Percentiles rank a stretch among this genome's conserved stretches.
Conservation (phyloP, 2,113 vertebrate genomes). For the Dascyllus trimaculatus region DNA sequence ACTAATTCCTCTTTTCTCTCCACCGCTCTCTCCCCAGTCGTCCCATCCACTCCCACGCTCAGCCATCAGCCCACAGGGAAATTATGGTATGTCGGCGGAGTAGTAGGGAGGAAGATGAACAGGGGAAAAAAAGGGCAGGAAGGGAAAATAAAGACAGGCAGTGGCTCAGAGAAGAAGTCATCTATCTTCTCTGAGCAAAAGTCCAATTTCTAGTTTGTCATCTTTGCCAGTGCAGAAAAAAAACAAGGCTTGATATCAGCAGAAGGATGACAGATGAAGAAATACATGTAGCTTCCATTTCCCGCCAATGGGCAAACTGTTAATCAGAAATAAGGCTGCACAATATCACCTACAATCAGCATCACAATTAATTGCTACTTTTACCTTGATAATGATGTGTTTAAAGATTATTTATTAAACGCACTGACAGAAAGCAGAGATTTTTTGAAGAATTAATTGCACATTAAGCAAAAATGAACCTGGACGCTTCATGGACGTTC, state of each 20-base stretch:
- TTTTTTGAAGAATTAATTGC: too few species aligned
- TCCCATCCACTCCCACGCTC: constrained; percentile 17
- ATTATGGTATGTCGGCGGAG: constrained; percentile 48
- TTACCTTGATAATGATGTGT: too few species aligned
- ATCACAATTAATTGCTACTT: too few species aligned
- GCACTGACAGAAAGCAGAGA: too few species aligned
- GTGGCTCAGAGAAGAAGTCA: constrained; percentile 13
- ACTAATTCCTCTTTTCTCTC: neutral
- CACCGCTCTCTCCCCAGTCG: neutral
- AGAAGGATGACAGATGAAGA: constrained; percentile 7
- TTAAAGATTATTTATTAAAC: too few species aligned
- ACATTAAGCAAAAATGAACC: too few species aligned
- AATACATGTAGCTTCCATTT: neutral
- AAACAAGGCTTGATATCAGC: neutral
- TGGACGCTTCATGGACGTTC: too few species aligned
- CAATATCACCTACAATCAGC: too few species aligned
- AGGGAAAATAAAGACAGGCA: constrained; percentile 12
- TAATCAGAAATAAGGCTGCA: too few species aligned
- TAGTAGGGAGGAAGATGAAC: constrained; percentile 12
- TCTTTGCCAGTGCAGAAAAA: constrained; percentile 14
- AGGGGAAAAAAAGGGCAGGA: neutral
- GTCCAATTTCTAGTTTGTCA: constrained; percentile 19
- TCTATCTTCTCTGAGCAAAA: constrained; percentile 17
- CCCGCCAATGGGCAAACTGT: neutral
- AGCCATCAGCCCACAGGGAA: constrained; percentile 49